These are phyloP conservation scores for Psammodynastes pulverulentus DNA, from an alignment of 2,113 vertebrate species.

Conservation along the genomic window DNA sequence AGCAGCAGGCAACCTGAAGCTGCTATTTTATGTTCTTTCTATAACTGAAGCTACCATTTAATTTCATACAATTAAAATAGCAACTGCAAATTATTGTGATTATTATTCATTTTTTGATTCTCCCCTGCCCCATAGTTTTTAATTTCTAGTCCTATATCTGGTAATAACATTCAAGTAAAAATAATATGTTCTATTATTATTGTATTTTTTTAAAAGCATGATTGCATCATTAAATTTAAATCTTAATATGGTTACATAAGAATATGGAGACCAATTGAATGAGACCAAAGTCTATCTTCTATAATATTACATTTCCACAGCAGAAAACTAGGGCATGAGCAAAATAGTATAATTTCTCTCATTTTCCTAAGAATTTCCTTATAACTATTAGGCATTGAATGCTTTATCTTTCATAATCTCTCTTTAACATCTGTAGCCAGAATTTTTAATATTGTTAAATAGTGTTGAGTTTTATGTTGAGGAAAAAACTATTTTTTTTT, in stretches of 20 bases:
- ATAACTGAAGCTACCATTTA: too few species aligned
- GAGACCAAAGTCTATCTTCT: neutral
- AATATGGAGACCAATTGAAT: neutral
- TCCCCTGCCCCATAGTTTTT: neutral
- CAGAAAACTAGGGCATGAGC: neutral
- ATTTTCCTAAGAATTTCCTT: neutral
- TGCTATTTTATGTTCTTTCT: neutral
- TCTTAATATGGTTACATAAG: neutral
- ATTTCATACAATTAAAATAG: neutral
- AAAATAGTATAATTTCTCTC: neutral
- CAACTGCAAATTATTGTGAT: neutral
- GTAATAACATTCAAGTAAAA: neutral
- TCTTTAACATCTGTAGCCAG: neutral
- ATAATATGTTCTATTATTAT: neutral
- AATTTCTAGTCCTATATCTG: neutral
- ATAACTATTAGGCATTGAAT: neutral
- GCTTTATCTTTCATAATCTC: neutral
- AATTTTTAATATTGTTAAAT: neutral
- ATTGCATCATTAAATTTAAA: neutral
- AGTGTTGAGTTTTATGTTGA: neutral
- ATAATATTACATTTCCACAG: neutral
- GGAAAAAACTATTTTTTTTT: neutral
- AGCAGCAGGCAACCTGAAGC: neutral
- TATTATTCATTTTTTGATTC: neutral
- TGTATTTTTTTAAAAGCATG: neutral